Percentiles rank a stretch among this genome's conserved stretches.
Evolutionary conservation across 2,888 invertebrate genomes (phyloP).

Genomic region (Hydropsyche betteni): DNA sequence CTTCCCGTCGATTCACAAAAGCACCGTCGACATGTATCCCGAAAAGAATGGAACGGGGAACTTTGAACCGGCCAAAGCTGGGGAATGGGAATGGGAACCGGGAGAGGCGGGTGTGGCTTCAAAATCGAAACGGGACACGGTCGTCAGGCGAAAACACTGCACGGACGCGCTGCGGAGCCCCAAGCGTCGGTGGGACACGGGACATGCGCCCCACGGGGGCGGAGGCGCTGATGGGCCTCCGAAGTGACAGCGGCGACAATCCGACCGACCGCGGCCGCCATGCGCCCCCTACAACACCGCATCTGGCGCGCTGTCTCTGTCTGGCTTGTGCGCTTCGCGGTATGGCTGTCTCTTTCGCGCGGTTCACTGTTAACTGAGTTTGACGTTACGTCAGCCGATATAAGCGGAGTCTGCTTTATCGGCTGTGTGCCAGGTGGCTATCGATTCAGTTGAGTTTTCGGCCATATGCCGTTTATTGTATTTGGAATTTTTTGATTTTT

Average conservation of each 20-base stretch:
- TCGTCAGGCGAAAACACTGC: background rate
- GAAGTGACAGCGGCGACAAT: background rate
- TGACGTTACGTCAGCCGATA: slow-evolving; percentile 24
- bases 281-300: slow-evolving; percentile 2
- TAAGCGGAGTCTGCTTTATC: slow-evolving; percentile 10
- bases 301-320: background rate
- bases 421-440: background rate
- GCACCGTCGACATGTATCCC: too few relatives aligned
- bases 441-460: background rate
- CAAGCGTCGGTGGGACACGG: background rate
- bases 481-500: too few relatives aligned
- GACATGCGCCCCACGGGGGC: background rate
- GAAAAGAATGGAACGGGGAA: background rate
- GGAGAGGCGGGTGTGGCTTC: background rate
- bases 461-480: background rate
- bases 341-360: background rate
- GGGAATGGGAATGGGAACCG: background rate
- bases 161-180: too few relatives aligned
- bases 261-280: background rate
- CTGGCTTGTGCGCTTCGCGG: background rate
- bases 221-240: background rate
- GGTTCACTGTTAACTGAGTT: slow-evolving; percentile 5
- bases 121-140: background rate
- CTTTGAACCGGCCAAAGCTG: too few relatives aligned
- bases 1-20: background rate